These are phyloP conservation scores for Eudyptes chrysolophus DNA, from an alignment of 2,113 vertebrate species.

Conservation along the genomic window DNA sequence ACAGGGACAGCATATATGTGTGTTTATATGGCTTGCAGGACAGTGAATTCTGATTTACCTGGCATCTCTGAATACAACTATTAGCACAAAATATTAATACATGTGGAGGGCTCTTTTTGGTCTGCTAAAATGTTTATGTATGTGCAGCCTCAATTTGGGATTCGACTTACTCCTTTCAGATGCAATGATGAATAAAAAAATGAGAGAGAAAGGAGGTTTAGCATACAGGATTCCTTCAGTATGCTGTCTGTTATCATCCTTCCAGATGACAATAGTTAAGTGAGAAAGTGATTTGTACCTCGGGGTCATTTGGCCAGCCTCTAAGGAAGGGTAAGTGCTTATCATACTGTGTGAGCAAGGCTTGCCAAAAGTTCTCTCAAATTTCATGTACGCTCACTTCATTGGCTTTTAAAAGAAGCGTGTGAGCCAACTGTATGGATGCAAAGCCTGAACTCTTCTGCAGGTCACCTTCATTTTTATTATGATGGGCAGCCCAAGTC, in stretches of 20 bases:
- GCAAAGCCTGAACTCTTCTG: neutral
- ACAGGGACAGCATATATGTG: neutral
- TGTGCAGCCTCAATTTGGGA: neutral
- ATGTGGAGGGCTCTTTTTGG: neutral
- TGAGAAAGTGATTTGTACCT: neutral
- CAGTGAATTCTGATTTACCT: neutral
- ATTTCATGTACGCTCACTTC: neutral
- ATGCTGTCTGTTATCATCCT: neutral
- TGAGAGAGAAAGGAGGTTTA: neutral
- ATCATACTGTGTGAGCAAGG: neutral
- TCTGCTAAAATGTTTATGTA: neutral
- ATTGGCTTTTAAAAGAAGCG: fast-evolving
- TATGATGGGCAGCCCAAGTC: neutral
- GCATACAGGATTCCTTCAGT: neutral
- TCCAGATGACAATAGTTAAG: neutral
- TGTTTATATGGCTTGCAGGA: neutral
- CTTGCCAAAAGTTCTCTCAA: neutral
- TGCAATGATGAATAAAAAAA: neutral
- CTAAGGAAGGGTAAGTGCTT: neutral
- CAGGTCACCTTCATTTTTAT: neutral
- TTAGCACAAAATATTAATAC: neutral
- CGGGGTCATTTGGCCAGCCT: neutral
- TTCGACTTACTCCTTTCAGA: neutral
- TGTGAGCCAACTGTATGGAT: neutral
- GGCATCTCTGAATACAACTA: neutral